Conservation (phyloP, 2,888 invertebrate species). For the Parnassius orleans region DNA sequence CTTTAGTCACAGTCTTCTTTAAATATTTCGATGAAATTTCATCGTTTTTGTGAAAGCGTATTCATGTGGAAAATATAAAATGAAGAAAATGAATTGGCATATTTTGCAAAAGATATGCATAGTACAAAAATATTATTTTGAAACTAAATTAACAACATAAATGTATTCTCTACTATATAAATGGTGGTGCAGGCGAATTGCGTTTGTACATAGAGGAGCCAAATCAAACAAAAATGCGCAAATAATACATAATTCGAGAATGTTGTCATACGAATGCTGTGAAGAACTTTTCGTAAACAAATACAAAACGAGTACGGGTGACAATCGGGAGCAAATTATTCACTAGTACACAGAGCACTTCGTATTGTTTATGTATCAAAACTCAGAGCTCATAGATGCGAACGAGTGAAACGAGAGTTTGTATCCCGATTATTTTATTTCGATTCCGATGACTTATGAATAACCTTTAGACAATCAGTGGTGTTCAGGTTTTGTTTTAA, state of each 20-base stretch:
- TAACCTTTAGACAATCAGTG: not conserved
- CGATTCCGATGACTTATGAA: constrained; percentile 22
- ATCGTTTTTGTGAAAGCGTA: too few relatives aligned
- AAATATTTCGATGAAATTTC: too few relatives aligned
- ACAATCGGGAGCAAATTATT: constrained; percentile 70
- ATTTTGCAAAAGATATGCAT: too few relatives aligned
- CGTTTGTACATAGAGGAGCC: not conserved
- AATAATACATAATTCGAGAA: not conserved
- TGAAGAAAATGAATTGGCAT: too few relatives aligned
- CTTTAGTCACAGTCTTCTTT: too few relatives aligned
- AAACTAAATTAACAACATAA: too few relatives aligned
- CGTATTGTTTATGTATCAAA: constrained; percentile 68
- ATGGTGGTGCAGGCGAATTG: too few relatives aligned
- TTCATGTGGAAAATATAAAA: too few relatives aligned
- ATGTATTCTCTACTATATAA: too few relatives aligned
- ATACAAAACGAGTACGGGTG: constrained; percentile 38
- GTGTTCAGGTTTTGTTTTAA: constrained; percentile 6
- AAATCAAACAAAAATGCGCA: constrained; percentile 2
- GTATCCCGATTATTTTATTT: constrained; percentile 54
- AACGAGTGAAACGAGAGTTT: constrained; percentile 45
- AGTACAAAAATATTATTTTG: too few relatives aligned
- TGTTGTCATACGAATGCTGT: not conserved
- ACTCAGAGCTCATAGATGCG: constrained; percentile 48
- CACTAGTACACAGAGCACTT: constrained; percentile 59
- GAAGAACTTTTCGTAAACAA: constrained; percentile 3